Percentiles rank a stretch among this genome's conserved stretches.
These are phyloP conservation scores for Dusona sp. DNA, from an alignment of 2,888 invertebrate genomes.

Conservation along the genomic window DNA sequence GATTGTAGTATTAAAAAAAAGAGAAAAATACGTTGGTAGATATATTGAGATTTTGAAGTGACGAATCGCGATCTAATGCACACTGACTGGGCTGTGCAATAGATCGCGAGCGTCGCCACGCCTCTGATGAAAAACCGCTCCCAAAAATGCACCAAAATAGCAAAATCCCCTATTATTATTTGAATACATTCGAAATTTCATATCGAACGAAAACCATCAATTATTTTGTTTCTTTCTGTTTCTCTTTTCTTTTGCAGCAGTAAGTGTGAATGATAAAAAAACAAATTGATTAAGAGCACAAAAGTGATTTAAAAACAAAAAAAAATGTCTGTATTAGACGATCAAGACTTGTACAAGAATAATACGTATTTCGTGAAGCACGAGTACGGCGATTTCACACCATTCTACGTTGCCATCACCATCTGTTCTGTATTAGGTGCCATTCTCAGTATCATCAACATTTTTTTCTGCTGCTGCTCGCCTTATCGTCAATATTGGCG, in stretches of 20 bases:
- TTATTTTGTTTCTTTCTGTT: conserved; percentile 8
- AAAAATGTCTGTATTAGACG: conserved; percentile 84
- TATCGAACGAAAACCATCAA: background rate
- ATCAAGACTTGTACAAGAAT: conserved; percentile 87
- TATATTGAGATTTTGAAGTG: background rate
- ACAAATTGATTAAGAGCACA: conserved; percentile 26
- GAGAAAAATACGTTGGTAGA: background rate
- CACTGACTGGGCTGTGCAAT: conserved; percentile 39
- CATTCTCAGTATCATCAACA: conserved; percentile 90
- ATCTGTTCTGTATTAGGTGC: conserved; percentile 91
- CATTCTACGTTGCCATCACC: conserved; percentile 93
- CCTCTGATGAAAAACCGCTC: conserved; percentile 41
- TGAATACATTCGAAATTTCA: background rate
- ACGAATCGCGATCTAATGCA: conserved; percentile 28
- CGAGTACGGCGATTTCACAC: conserved; percentile 91
- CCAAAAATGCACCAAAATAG: background rate
- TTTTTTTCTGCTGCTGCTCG: conserved; percentile 93
- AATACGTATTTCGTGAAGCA: conserved; percentile 88
- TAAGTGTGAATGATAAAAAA: conserved; percentile 63
- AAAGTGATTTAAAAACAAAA: conserved; percentile 39
- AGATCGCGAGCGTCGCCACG: conserved; percentile 63
- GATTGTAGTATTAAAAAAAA: background rate
- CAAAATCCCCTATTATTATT: background rate
- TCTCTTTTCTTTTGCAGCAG: conserved; percentile 66
- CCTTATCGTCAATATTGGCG: conserved; percentile 93